Conservation (phyloP, 2,113 vertebrate genomes). For the Pseudorectes ferrugineus region DNA sequence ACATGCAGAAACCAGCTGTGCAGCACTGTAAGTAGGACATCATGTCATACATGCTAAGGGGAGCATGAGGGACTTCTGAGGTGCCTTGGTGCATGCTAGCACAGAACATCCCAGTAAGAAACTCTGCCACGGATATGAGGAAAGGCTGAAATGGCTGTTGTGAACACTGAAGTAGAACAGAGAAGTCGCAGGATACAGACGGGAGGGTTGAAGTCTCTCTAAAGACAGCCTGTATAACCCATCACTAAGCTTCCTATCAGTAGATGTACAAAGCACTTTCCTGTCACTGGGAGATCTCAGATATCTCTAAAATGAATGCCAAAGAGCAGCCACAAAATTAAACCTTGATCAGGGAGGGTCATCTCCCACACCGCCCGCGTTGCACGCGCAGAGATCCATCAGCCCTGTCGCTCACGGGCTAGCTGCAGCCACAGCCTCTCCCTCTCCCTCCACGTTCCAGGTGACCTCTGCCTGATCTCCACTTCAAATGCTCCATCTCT, state of each 20-base stretch:
- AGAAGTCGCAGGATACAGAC: not conserved
- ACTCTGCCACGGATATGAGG: not conserved
- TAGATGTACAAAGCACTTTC: not conserved
- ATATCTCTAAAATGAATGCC: not conserved
- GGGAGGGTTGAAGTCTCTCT: not conserved
- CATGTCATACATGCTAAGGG: not conserved
- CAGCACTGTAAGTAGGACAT: slow-evolving; percentile 15
- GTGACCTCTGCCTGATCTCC: slow-evolving; percentile 44
- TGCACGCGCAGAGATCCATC: fast-evolving
- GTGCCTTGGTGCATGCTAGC: not conserved
- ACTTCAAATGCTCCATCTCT: not conserved
- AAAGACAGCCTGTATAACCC: not conserved
- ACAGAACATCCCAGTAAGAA: not conserved
- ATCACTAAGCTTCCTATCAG: not conserved
- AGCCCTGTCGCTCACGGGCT: not conserved
- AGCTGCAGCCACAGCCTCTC: not conserved
- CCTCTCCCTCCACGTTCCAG: not conserved
- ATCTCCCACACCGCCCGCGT: fast-evolving
- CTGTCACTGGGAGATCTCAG: not conserved
- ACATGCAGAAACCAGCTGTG: slow-evolving; percentile 15
- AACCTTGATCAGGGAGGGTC: not conserved
- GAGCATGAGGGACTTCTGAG: not conserved
- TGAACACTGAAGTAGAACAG: not conserved
- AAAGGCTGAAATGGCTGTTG: not conserved
- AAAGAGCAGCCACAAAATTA: not conserved